phyloP scores from a whole-genome alignment of 2,113 vertebrate genomes.

The Loxodonta africana region DNA sequence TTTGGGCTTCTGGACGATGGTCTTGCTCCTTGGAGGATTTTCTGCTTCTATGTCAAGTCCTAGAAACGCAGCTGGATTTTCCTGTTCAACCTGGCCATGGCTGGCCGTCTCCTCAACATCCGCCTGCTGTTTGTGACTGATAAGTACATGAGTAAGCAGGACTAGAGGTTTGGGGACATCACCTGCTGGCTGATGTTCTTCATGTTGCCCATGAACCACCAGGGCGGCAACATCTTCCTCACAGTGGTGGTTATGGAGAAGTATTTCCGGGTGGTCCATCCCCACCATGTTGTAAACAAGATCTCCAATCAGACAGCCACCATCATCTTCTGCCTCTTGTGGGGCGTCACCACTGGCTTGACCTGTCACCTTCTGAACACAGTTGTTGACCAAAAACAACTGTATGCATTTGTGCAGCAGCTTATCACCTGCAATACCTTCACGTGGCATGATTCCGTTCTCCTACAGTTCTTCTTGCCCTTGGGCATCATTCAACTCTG shows the following conservation, averaged over 20 bases:
- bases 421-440: constrained; percentile 85
- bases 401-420: constrained; percentile 84
- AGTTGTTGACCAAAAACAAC: rapidly evolving
- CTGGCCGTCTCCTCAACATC: constrained; percentile 92
- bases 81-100: constrained; percentile 93
- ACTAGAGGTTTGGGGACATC: constrained; percentile 81
- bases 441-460: constrained; percentile 86
- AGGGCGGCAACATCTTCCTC: constrained; percentile 93
- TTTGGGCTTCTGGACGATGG: constrained; percentile 91
- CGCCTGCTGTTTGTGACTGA: constrained; percentile 90
- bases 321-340: constrained; percentile 89
- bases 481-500: constrained; percentile 84
- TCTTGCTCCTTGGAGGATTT: constrained; percentile 92
- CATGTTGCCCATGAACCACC: constrained; percentile 92
- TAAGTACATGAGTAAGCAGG: constrained; percentile 86
- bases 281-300: constrained; percentile 86
- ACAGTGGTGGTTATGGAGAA: constrained; percentile 91
- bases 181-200: constrained; percentile 91
- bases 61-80: constrained; percentile 94
- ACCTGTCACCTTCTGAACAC: constrained; percentile 84
- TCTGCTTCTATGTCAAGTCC: constrained; percentile 93
- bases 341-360: constrained; percentile 86
- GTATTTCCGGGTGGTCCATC: constrained; percentile 92
- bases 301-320: constrained; percentile 87
- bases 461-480: constrained; percentile 84